These are phyloP conservation scores for Apotomis capreana DNA, from an alignment of 2,888 invertebrate species.

Conservation along the genomic window DNA sequence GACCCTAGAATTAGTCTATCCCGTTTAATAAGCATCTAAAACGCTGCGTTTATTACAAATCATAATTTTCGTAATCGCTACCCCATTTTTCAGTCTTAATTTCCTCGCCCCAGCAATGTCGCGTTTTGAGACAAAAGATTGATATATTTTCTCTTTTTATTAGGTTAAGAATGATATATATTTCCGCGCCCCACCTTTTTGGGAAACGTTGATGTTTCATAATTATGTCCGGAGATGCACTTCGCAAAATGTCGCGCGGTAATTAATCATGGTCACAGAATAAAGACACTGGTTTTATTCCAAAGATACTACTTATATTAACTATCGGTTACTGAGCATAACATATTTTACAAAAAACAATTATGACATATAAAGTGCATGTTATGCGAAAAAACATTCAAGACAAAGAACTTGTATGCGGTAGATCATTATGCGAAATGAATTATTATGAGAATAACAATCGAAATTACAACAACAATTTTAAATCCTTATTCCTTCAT, in stretches of 20 bases:
- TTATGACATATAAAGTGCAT: too few relatives aligned
- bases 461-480: too few relatives aligned
- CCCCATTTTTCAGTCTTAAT: constrained; percentile 76
- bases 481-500: too few relatives aligned
- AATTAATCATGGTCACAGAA: constrained; percentile 11
- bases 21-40: constrained; percentile 14
- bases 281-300: too few relatives aligned
- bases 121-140: constrained; percentile 75
- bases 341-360: too few relatives aligned
- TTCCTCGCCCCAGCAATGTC: constrained; percentile 58
- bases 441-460: too few relatives aligned
- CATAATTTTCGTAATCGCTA: constrained; percentile 73
- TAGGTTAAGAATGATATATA: constrained; percentile 74
- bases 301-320: too few relatives aligned
- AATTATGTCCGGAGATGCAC: constrained; percentile 37
- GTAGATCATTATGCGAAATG: too few relatives aligned
- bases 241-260: constrained; percentile 5
- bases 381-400: too few relatives aligned
- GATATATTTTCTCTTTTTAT: constrained; percentile 77
- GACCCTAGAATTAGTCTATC: constrained; percentile 8
- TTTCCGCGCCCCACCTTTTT: constrained; percentile 53
- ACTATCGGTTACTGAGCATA: too few relatives aligned
- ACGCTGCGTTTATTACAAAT: constrained; percentile 59
- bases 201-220: constrained; percentile 37
- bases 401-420: too few relatives aligned